phyloP scores from a whole-genome alignment of 2,113 vertebrate genomes.

The Equus quagga region DNA sequence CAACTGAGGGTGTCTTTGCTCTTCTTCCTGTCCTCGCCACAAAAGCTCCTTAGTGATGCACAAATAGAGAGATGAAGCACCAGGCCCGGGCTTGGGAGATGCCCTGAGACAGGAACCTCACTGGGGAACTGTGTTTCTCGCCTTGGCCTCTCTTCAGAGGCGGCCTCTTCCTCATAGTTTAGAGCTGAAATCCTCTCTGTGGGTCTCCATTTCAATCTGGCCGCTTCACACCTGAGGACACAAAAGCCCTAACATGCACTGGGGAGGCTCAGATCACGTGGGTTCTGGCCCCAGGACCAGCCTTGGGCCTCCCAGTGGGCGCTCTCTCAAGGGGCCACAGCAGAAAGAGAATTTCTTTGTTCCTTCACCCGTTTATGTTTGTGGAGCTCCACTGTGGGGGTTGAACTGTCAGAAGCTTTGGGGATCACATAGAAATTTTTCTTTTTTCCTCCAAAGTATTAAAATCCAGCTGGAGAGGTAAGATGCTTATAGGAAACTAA shows the following conservation, averaged over 20 bases:
- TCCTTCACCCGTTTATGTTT: accelerated
- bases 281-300: accelerated
- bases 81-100: neutral
- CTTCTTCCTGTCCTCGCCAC: neutral
- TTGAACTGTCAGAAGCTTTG: too few relatives aligned
- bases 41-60: accelerated
- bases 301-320: accelerated
- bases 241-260: accelerated
- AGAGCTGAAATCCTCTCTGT: accelerated
- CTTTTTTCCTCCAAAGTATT: neutral
- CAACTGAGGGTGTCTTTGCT: accelerated
- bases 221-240: accelerated
- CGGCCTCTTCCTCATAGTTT: neutral
- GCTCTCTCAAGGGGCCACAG: accelerated
- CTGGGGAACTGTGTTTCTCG: neutral
- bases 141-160: too few relatives aligned
- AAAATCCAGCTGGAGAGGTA: neutral
- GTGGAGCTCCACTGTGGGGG: neutral
- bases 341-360: accelerated
- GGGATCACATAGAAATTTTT: too few relatives aligned
- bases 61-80: too few relatives aligned
- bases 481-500: neutral
- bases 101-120: neutral
- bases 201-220: too few relatives aligned
- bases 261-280: accelerated